A percentile compares a stretch with the other conserved stretches of the same genome.
Conservation (phyloP, 2,113 vertebrate species). For the Columbina picui region DNA sequence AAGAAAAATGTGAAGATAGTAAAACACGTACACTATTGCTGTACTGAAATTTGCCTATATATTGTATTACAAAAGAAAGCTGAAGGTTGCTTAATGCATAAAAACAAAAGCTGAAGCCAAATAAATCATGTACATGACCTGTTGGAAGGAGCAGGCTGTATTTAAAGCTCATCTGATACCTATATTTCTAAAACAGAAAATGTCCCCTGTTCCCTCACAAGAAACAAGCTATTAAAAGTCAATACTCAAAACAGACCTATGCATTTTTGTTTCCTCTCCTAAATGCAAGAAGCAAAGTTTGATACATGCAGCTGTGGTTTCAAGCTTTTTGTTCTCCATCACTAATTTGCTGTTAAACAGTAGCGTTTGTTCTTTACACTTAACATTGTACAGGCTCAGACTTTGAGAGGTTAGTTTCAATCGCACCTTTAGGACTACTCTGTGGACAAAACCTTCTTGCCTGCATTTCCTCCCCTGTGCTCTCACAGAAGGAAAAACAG, state of each 20-base stretch:
- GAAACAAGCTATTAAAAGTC: slow-evolving; percentile 72
- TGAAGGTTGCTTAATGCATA: slow-evolving; percentile 53
- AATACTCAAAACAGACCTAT: slow-evolving; percentile 51
- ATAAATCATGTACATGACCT: slow-evolving; percentile 54
- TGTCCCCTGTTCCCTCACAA: slow-evolving; percentile 53
- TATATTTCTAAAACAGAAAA: slow-evolving; percentile 62
- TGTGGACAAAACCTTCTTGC: not conserved
- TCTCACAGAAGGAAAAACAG: not conserved
- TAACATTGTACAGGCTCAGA: not conserved
- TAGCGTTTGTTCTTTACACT: not conserved
- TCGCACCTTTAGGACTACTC: not conserved
- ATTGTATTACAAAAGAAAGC: slow-evolving; percentile 50
- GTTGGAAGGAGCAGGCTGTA: slow-evolving; percentile 63
- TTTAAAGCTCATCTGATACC: slow-evolving; percentile 57
- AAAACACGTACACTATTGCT: slow-evolving; percentile 33
- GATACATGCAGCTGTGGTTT: not conserved
- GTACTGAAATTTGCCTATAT: slow-evolving; percentile 62
- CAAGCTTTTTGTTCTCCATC: not conserved
- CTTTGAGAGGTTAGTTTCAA: not conserved
- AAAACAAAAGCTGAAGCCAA: slow-evolving; percentile 59
- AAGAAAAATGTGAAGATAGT: slow-evolving; percentile 51
- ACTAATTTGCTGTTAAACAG: not conserved
- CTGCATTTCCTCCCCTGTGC: not conserved
- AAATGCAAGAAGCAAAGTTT: not conserved
- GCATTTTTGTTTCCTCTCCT: slow-evolving; percentile 61